Percentiles rank a stretch among this genome's conserved stretches.
Conservation (phyloP, 2,113 vertebrate species). For the Anguilla japonica region DNA sequence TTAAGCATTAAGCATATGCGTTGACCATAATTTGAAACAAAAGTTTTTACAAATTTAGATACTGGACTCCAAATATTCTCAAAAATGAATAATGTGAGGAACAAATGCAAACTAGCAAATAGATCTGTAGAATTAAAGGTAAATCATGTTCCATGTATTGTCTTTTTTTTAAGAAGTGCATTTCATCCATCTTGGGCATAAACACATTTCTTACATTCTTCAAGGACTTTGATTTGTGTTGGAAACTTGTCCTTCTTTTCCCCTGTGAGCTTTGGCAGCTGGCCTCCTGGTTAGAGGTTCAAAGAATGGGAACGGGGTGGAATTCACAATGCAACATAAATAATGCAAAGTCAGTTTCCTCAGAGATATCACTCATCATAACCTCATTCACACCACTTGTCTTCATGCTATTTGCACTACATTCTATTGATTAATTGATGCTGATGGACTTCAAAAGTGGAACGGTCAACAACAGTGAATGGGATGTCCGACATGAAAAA, state of each 20-base stretch:
- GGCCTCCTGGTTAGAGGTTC: not conserved
- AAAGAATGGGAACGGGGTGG: not conserved
- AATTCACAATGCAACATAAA: not conserved
- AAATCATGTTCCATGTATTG: not conserved
- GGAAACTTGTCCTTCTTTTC: not conserved
- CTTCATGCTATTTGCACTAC: not conserved
- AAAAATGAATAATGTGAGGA: too few species aligned
- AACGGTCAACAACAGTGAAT: not conserved
- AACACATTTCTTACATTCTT: not conserved
- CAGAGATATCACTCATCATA: not conserved
- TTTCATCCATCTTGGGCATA: not conserved
- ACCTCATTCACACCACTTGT: not conserved
- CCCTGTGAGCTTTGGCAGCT: conserved; percentile 1
- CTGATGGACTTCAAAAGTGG: not conserved
- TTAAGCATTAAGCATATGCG: not conserved
- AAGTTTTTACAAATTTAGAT: not conserved
- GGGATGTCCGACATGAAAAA: not conserved
- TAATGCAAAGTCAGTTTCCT: not conserved
- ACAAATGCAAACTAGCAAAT: not conserved
- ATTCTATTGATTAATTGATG: not conserved
- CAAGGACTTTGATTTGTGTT: conserved; percentile 15
- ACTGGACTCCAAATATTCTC: too few species aligned
- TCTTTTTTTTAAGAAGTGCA: not conserved
- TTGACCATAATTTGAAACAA: not conserved
- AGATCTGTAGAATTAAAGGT: not conserved